Percentiles rank a stretch among this genome's conserved stretches.
Evolutionary conservation across 2,888 invertebrate species (phyloP).

Genomic region (Miltochrista miniata): DNA sequence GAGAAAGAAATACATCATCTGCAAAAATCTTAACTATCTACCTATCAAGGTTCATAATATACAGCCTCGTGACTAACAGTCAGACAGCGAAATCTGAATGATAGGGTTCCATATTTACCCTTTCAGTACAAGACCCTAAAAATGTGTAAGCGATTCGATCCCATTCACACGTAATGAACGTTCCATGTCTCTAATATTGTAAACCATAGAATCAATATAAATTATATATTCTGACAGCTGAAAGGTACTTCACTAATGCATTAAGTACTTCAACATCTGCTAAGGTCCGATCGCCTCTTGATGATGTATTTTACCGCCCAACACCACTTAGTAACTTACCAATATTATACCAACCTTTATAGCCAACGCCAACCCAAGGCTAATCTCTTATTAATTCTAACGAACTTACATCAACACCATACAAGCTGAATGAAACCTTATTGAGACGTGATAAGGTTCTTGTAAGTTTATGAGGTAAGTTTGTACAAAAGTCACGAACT

Average conservation of each 20-base stretch:
- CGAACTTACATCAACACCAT: constrained; percentile 2
- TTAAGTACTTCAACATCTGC: constrained; percentile 31
- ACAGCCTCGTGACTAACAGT: too few relatives aligned
- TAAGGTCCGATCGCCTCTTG: constrained; percentile 29
- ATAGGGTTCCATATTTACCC: too few relatives aligned
- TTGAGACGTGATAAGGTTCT: neutral
- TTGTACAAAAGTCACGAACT: constrained; percentile 37
- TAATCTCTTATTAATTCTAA: constrained; percentile 46
- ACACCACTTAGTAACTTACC: constrained; percentile 45
- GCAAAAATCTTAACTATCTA: too few relatives aligned
- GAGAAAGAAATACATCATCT: too few relatives aligned
- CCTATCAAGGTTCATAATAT: too few relatives aligned
- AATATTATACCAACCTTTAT: constrained; percentile 42
- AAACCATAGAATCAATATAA: too few relatives aligned
- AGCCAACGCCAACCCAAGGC: constrained; percentile 39
- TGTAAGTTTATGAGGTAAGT: constrained; percentile 17
- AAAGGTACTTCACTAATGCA: constrained; percentile 13
- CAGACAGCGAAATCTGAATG: too few relatives aligned
- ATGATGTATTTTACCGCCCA: constrained; percentile 43
- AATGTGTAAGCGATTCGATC: too few relatives aligned
- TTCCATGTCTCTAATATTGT: too few relatives aligned
- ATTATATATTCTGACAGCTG: too few relatives aligned
- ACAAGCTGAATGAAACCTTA: constrained; percentile 15
- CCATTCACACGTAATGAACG: too few relatives aligned
- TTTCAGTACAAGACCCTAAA: too few relatives aligned